phyloP scores from a whole-genome alignment of 2,113 vertebrate genomes.

The Guaruba guarouba region DNA sequence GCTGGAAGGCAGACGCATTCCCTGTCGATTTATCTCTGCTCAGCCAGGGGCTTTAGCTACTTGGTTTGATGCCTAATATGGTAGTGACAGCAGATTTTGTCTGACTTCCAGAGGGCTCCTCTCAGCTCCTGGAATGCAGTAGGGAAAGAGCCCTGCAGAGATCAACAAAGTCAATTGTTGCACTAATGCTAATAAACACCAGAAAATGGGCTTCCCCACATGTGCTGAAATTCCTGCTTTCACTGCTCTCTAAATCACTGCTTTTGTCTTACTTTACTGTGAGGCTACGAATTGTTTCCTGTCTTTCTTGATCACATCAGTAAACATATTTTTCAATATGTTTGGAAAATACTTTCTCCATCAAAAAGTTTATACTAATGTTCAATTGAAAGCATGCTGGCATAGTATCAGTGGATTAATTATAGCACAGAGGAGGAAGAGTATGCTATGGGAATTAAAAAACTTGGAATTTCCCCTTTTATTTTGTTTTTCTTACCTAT shows the following conservation, averaged over 20 bases:
- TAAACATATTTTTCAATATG: not conserved
- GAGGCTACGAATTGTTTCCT: not conserved
- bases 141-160: constrained; percentile 60
- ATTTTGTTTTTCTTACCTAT: not conserved
- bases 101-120: constrained; percentile 67
- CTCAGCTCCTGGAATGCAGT: constrained; percentile 73
- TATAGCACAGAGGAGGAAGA: not conserved
- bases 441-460: not conserved
- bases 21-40: constrained; percentile 72
- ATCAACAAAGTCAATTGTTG: constrained; percentile 63
- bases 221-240: not conserved
- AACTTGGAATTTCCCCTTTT: not conserved
- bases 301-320: not conserved
- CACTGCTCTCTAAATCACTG: not conserved
- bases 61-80: constrained; percentile 80
- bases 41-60: constrained; percentile 56
- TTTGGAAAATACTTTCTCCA: not conserved
- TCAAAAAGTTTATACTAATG: not conserved
- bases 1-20: constrained; percentile 72
- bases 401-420: not conserved
- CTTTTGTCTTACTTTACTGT: not conserved
- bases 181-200: constrained; percentile 56
- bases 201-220: not conserved
- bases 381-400: not conserved
- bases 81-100: constrained; percentile 69